Evolutionary conservation across 2,113 vertebrate species (phyloP), one percentile per base, ranked within the genome.

Genomic region (Rhagologus leucostigma): DNA sequence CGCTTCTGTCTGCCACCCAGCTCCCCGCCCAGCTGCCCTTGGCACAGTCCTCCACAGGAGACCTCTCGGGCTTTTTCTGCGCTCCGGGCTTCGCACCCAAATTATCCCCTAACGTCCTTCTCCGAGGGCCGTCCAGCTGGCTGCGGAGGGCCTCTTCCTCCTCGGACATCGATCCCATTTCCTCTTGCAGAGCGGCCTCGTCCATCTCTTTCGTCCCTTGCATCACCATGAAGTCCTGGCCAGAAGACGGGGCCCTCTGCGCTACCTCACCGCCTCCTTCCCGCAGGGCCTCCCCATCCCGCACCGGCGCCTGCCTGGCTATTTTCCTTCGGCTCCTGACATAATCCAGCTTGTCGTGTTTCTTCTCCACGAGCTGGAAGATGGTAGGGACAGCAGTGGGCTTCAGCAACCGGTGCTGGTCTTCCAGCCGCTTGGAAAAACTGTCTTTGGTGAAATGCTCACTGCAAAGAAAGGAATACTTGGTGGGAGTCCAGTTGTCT

Each of bases 361-460:
- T 98, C 81, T 98, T 96, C 75, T 98, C 97, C 0, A 85, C 70
- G 12, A 98, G 96, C 77, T 98, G 98, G 91, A 98, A 99, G 91
- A 99, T 98, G 59, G 98, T 98, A 3, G 98, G 98, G 73, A 99
- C 98, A 3, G 98, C 98, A 0, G 98, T 98, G 68, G 98, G 98
- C 93, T 98, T 98, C 56, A 99, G 97, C 59, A 97, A 91, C 11
- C 98, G 97, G 74, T 98, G 98, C 74, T 98, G 98, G 84, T 98
- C 98, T 55, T 98, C 98, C 84, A 98, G 95, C 15, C 97, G 95
- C 73, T 95, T 98, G 30, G 98, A 98, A 87, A 99, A 99, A 24
- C 98, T 98, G 63, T 99, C 98, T 91, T 98, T 98, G 97, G 98
- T 98, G 94, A 99, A 99, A 39, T 99, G 98, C 56, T 98, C 98